Conservation (phyloP, 2,113 vertebrate species). For the human (Homo sapiens) region GRCh38 chr3:177741001-177741500, state of each 20-base stretch:
- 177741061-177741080: background rate
- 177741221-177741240: background rate
- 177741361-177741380: background rate
- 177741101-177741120: background rate
- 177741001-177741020: background rate
- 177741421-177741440: background rate
- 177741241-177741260: background rate
- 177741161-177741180: background rate
- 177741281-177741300: background rate
- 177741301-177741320: background rate
- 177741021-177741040: background rate
- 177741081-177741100: background rate
- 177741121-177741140: background rate
- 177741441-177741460: background rate
- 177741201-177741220: background rate
- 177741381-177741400: constrained; percentile 31
- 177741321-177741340: background rate
- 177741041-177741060: background rate
- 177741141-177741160: background rate
- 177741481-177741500: constrained; percentile 16
- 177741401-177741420: constrained; percentile 24
- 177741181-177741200: background rate
- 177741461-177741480: background rate
- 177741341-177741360: background rate
- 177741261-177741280: background rate